A percentile compares a stretch with the other conserved stretches of the same genome.
phyloP scores from a whole-genome alignment of 2,888 invertebrate genomes.

The Torymus aiolomorphi region DNA sequence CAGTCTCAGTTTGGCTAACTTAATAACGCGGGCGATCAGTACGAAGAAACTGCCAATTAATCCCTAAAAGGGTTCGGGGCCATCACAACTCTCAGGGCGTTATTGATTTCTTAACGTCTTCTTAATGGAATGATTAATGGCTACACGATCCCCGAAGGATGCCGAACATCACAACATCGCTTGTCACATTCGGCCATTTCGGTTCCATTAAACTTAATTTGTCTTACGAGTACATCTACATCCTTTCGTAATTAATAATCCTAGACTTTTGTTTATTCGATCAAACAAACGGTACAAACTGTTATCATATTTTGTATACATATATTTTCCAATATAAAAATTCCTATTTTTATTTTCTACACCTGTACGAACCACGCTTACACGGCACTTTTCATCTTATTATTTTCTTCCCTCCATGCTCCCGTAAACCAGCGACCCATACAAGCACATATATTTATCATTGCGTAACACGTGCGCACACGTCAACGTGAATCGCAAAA shows the following conservation, averaged over 20 bases:
- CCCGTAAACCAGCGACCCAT: no score
- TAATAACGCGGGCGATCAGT: constrained; percentile 61
- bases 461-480: constrained; percentile 32
- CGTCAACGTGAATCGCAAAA: constrained; percentile 21
- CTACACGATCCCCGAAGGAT: constrained; percentile 45
- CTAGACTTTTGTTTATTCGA: no score
- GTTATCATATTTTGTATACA: no score
- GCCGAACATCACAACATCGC: constrained; percentile 2
- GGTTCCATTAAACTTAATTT: neutral
- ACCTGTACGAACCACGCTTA: no score
- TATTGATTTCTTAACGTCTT: constrained; percentile 66
- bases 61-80: constrained; percentile 59
- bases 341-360: no score
- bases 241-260: no score
- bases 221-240: neutral
- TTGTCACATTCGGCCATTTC: constrained; percentile 15
- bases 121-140: constrained; percentile 65
- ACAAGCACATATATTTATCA: neutral
- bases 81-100: constrained; percentile 55
- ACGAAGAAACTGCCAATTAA: constrained; percentile 61
- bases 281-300: no score
- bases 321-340: no score
- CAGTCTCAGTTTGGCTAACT: constrained; percentile 56
- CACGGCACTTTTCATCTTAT: no score
- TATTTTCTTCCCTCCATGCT: no score